Percentiles rank a stretch among this genome's conserved stretches.
These are phyloP conservation scores for Eurystomus glaucurus DNA, from an alignment of 2,797 vertebrate species.

Conservation along the genomic window DNA sequence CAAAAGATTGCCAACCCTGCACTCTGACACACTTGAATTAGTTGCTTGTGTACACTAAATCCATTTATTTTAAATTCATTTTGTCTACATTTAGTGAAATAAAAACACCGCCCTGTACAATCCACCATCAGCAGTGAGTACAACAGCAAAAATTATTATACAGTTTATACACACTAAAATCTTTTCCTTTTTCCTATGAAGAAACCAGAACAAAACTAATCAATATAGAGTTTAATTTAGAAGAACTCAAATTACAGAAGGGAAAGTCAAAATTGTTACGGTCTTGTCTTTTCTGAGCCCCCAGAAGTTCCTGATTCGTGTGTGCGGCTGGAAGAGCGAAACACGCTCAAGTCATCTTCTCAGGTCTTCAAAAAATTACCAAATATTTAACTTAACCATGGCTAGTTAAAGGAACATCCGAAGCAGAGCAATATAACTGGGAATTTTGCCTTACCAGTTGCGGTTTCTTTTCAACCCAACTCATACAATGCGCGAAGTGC, in stretches of 20 bases:
- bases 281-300: conserved; percentile 81
- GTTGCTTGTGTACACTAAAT: conserved; percentile 83
- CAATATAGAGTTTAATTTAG: conserved; percentile 87
- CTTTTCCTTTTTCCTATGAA: conserved; percentile 86
- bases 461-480: conserved; percentile 82
- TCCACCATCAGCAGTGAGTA: conserved; percentile 96
- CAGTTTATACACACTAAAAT: conserved; percentile 99
- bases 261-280: conserved; percentile 79
- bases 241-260: conserved; percentile 87
- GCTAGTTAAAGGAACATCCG: conserved; percentile 77
- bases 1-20: conserved; percentile 81
- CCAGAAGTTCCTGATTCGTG: conserved; percentile 82
- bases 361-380: conserved; percentile 79
- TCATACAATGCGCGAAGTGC: conserved; percentile 92
- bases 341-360: conserved; percentile 87
- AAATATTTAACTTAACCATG: conserved; percentile 82
- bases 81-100: conserved; percentile 98
- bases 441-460: conserved; percentile 74
- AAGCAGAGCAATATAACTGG: conserved; percentile 81
- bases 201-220: conserved; percentile 85
- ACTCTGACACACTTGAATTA: conserved; percentile 84
- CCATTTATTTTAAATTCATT: conserved; percentile 88
- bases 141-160: conserved; percentile 97
- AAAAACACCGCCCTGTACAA: conserved; percentile 99
- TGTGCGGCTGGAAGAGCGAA: conserved; percentile 85